Base-by-base conservation (phyloP, 2,888 invertebrate genomes). In the Micropterix aruncella region DNA sequence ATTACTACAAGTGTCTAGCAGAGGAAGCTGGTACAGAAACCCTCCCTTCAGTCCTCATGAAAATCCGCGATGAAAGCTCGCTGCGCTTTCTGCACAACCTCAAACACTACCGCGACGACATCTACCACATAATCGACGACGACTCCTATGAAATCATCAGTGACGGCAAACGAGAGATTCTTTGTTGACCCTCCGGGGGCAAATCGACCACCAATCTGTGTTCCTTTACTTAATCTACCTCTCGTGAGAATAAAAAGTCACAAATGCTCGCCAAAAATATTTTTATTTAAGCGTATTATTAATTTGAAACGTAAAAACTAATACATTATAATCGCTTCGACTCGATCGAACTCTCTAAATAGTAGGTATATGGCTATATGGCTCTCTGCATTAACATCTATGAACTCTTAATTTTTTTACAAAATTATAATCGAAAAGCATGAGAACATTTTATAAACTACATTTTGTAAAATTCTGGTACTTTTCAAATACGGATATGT, bases 1-100 rank as follows among this genome's bases (percentile, higher is more conserved):
- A 63, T 38, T 88, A 88, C 57, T 83, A 83, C 60, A 72, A 79
- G 9, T 78, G 80, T 15, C 60, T 88, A 16, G 79, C 84, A 0
- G 57, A 63, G 1, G 73, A 77, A 48, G 82, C 80, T 0, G 65
- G 68, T n/a, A 70, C 80, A 9, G 60, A 66, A 16, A 73, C 72
- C 2, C 63, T 87, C 2, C 80, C 80, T 0, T 73, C 76, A 0
- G 83, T 83, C 2, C 67, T 85, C 39, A 75, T 80, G 5, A 79
- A 79, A 54, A 70, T 87, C 18, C 74, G 84, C 42, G 79, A 82
- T 47, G 73, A 78, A 51, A 81, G 80, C 53, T 76, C 78, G 3
- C 62, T 59, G 37, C 57, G 75, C 3, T 77, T 78, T 57, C 66
- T 79, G 9, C 75, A 79, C 55, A 77, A 83, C 60, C 60, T 83